Evolutionary conservation across 2,888 invertebrate genomes (phyloP).

Genomic region (Trilocha varians): DNA sequence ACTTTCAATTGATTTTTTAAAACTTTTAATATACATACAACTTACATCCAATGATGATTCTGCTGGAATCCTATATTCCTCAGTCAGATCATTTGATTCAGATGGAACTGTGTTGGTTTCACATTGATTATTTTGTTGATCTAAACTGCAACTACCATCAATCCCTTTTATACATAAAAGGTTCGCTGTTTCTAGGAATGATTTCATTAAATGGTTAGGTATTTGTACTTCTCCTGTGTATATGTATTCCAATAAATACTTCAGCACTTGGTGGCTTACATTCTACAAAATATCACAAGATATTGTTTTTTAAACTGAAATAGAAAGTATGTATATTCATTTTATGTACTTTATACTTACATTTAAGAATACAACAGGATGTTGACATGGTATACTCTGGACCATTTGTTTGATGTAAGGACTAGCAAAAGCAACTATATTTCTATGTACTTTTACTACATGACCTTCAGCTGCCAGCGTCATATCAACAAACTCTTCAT

Average conservation of each 20-base stretch:
- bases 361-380: constrained; percentile 51
- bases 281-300: constrained; percentile 31
- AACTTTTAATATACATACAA: background rate
- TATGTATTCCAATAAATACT: constrained; percentile 48
- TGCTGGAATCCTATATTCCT: background rate
- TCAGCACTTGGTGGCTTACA: constrained; percentile 32
- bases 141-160: constrained; percentile 13
- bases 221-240: constrained; percentile 56
- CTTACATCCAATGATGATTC: background rate
- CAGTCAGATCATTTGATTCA: constrained; percentile 4
- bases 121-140: background rate
- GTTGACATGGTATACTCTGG: constrained; percentile 32
- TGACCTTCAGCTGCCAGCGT: constrained; percentile 55
- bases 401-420: constrained; percentile 50
- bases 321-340: background rate
- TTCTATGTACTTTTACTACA: constrained; percentile 53
- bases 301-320: background rate
- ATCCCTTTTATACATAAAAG: constrained; percentile 40
- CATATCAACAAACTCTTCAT: constrained; percentile 59
- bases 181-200: constrained; percentile 41
- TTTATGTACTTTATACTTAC: constrained; percentile 27
- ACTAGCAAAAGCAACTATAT: constrained; percentile 48
- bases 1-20: constrained; percentile 11
- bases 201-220: constrained; percentile 24
- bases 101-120: constrained; percentile 5